Evolutionary conservation across 2,113 vertebrate genomes (phyloP).

Genomic region (Scalopus aquaticus): DNA sequence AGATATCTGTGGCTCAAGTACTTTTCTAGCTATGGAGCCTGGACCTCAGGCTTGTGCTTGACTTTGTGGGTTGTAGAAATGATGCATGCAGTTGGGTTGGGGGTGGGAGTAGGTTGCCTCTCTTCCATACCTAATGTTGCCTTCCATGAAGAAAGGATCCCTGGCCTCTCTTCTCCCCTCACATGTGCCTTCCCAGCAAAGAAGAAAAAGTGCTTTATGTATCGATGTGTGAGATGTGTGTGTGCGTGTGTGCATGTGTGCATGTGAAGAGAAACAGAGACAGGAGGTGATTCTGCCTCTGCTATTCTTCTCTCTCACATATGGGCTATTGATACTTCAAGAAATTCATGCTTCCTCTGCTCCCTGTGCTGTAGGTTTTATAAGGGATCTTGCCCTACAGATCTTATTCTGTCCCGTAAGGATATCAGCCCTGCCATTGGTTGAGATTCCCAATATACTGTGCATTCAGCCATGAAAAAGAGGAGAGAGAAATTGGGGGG

Average conservation of each 20-base stretch:
- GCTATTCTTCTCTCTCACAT: not conserved
- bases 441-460: not conserved
- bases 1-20: not conserved
- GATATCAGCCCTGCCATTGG: not conserved
- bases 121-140: not conserved
- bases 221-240: not conserved
- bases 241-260: not conserved
- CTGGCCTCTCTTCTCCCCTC: not conserved
- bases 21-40: not conserved
- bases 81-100: not conserved
- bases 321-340: not conserved
- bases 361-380: not conserved
- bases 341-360: not conserved
- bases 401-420: too few species aligned
- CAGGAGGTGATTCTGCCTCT: not conserved
- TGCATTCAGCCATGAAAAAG: not conserved
- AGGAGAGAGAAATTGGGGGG: not conserved
- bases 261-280: not conserved
- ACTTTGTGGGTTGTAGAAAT: not conserved
- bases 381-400: not conserved
- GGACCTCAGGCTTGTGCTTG: not conserved
- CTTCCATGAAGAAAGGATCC: not conserved
- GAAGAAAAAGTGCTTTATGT: not conserved
- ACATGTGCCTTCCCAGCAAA: not conserved
- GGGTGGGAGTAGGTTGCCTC: not conserved